These are phyloP conservation scores for Pterophyllum scalare DNA, from an alignment of 2,113 vertebrate species.

Conservation along the genomic window DNA sequence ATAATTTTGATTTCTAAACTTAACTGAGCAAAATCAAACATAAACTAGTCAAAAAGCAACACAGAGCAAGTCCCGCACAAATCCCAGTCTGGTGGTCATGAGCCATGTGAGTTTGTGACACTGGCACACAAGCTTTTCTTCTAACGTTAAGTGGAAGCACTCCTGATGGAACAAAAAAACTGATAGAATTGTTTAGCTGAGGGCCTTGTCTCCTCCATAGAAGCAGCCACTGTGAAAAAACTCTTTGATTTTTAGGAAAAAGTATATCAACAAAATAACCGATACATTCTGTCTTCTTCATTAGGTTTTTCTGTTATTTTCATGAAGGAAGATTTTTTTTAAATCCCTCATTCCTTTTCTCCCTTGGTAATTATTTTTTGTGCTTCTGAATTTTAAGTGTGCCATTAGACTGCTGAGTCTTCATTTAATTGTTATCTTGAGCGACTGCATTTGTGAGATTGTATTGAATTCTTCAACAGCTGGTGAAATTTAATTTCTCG, in stretches of 20 bases:
- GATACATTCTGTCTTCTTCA: not conserved
- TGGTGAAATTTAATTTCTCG: not conserved
- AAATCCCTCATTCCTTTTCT: not conserved
- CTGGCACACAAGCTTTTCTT: not conserved
- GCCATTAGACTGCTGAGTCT: not conserved
- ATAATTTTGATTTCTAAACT: not conserved
- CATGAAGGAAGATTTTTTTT: not conserved
- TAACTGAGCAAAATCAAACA: no score
- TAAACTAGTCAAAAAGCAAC: not conserved
- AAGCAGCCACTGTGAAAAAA: not conserved
- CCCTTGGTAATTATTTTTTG: not conserved
- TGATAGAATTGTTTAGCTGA: not conserved
- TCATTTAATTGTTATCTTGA: not conserved
- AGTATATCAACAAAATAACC: not conserved
- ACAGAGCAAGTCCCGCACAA: not conserved
- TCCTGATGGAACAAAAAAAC: no score
- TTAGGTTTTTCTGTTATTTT: not conserved
- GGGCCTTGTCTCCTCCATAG: not conserved
- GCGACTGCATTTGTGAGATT: not conserved
- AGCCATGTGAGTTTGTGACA: not conserved
- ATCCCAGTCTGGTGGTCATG: not conserved
- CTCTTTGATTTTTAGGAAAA: not conserved
- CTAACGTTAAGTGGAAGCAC: not conserved
- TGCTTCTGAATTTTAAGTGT: not conserved
- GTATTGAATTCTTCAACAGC: not conserved